These are phyloP conservation scores for Bimastos eiseni DNA, from an alignment of 2,888 invertebrate genomes.

Conservation along the genomic window DNA sequence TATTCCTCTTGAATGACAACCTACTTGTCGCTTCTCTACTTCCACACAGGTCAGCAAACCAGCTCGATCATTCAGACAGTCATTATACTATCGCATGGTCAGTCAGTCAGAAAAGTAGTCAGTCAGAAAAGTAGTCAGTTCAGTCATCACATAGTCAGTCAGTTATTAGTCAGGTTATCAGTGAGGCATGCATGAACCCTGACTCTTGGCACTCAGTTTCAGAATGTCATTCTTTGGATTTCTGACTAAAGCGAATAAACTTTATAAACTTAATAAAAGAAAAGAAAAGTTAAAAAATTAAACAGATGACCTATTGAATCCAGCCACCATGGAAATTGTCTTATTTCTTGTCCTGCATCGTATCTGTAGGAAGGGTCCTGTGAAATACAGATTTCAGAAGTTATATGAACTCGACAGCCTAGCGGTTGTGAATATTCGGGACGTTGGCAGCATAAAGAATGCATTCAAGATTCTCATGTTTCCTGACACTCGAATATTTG, in stretches of 20 bases:
- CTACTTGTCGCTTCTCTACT: slow-evolving; percentile 77
- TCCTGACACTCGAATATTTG: slow-evolving; percentile 88
- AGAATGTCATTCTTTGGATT: neutral
- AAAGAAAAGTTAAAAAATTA: neutral
- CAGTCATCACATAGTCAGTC: no score
- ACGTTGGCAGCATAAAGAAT: slow-evolving; percentile 84
- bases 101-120: no score
- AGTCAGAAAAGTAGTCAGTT: no score
- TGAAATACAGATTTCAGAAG: slow-evolving; percentile 80
- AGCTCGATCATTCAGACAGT: neutral
- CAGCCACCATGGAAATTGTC: neutral
- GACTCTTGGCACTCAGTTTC: neutral
- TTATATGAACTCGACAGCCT: slow-evolving; percentile 84
- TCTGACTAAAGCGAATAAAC: neutral
- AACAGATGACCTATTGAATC: neutral
- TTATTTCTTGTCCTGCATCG: neutral
- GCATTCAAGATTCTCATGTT: slow-evolving; percentile 92
- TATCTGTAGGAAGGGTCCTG: slow-evolving; percentile 70
- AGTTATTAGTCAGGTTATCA: no score
- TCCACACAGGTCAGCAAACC: slow-evolving; percentile 52
- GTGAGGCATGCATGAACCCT: no score
- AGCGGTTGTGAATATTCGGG: slow-evolving; percentile 87
- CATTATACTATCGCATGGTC: no score
- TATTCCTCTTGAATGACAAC: slow-evolving; percentile 88
- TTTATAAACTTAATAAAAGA: neutral